These are phyloP conservation scores for Nineta flava DNA, from an alignment of 2,888 invertebrate genomes.

Conservation along the genomic window DNA sequence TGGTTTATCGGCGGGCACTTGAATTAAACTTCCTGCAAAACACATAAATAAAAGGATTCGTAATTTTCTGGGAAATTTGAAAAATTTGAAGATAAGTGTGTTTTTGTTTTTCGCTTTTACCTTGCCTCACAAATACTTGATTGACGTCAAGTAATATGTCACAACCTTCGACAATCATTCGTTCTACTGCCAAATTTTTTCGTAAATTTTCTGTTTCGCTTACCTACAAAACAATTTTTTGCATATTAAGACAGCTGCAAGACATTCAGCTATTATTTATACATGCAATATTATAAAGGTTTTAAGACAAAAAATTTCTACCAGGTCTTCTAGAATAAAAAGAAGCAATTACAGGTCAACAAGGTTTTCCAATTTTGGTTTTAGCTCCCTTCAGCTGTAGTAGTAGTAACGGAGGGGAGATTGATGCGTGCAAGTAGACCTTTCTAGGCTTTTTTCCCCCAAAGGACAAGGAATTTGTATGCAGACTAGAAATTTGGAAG, in stretches of 20 bases:
- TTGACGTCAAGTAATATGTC: conserved; percentile 84
- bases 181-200: conserved; percentile 79
- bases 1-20: conserved; percentile 46
- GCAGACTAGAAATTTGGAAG: no score
- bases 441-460: no score
- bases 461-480: no score
- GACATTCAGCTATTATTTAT: not conserved
- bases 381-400: no score
- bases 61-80: not conserved
- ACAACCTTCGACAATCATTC: conserved; percentile 89
- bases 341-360: no score
- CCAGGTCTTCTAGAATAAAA: no score
- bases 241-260: no score
- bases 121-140: conserved; percentile 86
- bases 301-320: no score
- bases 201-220: conserved; percentile 85
- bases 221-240: conserved; percentile 33
- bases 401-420: no score
- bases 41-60: not conserved
- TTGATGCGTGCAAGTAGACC: no score
- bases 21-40: conserved; percentile 52
- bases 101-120: conserved; percentile 25
- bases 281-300: no score
- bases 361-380: no score
- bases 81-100: not conserved